Conservation (phyloP, 1,140 invertebrate genomes). For the Oscheius sp. region DNA sequence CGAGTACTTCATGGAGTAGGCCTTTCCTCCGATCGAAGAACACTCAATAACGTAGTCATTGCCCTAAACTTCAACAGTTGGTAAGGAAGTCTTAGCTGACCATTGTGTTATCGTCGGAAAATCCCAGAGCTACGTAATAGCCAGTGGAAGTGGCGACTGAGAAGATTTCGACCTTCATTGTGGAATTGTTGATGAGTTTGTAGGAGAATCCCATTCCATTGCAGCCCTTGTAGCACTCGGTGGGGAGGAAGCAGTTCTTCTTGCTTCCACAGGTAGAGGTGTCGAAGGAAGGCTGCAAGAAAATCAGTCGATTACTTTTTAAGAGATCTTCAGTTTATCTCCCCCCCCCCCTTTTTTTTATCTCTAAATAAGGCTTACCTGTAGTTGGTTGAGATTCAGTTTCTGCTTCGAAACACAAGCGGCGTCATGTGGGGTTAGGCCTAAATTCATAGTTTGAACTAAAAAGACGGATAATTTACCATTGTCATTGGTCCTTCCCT, state of each 20-base stretch:
- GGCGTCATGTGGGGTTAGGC: neutral
- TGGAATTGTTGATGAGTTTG: neutral
- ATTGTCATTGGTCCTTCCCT: neutral
- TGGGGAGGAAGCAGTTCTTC: neutral
- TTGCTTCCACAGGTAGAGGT: neutral
- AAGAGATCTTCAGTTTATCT: no score
- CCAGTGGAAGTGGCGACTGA: neutral
- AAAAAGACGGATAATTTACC: no score
- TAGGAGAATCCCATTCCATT: neutral
- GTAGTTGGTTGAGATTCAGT: neutral
- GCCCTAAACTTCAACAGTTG: neutral
- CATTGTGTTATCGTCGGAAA: neutral
- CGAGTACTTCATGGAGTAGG: neutral
- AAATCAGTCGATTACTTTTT: no score
- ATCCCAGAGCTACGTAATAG: neutral
- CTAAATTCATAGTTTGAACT: no score
- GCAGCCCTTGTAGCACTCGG: constrained; percentile 3
- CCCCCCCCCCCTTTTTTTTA: no score
- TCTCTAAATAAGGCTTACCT: no score
- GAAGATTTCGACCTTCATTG: neutral
- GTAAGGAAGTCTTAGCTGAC: neutral
- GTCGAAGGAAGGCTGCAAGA: neutral
- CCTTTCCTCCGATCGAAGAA: neutral
- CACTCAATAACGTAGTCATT: neutral
- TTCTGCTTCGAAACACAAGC: neutral